These are phyloP conservation scores for Drosophila mauritiana DNA, from an alignment of 1,140 invertebrate genomes.

Conservation along the genomic window DNA sequence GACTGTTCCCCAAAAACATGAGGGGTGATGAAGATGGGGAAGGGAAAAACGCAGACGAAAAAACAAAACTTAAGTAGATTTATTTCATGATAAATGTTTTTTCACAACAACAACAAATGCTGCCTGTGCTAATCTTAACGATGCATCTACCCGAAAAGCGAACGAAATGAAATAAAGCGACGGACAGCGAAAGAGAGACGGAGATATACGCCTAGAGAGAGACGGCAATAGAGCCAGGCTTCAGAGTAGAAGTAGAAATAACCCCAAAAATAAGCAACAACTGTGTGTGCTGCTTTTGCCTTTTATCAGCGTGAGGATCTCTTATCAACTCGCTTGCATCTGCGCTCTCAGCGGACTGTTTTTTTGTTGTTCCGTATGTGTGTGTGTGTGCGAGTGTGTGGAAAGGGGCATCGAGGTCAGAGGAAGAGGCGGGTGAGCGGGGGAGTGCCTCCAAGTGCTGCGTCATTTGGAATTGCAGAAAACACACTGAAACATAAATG, in stretches of 20 bases:
- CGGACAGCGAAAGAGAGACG: slow-evolving; percentile 13
- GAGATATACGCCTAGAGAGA: neutral
- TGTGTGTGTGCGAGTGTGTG: slow-evolving; percentile 11
- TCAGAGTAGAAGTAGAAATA: slow-evolving; percentile 43
- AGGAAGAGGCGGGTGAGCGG: neutral
- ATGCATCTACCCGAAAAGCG: slow-evolving; percentile 74
- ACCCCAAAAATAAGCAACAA: slow-evolving; percentile 51
- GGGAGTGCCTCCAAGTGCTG: slow-evolving; percentile 53
- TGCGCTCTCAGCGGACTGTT: slow-evolving; percentile 49
- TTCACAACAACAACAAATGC: slow-evolving; percentile 57
- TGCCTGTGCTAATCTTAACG: slow-evolving; percentile 73
- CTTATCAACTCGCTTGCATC: slow-evolving; percentile 68
- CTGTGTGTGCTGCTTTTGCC: slow-evolving; percentile 43
- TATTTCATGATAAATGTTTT: slow-evolving; percentile 82
- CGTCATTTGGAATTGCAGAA: slow-evolving; percentile 65
- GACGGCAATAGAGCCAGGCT: slow-evolving; percentile 3
- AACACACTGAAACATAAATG: slow-evolving; percentile 5
- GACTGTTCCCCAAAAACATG: slow-evolving; percentile 11
- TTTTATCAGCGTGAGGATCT: slow-evolving; percentile 81
- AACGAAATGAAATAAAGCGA: slow-evolving; percentile 79
- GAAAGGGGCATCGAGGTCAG: slow-evolving; percentile 24
- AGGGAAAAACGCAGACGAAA: slow-evolving; percentile 23
- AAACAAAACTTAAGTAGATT: slow-evolving; percentile 72
- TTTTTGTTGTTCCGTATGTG: slow-evolving; percentile 29
- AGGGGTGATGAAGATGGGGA: slow-evolving; percentile 12